phyloP scores from a whole-genome alignment of 2,113 vertebrate species.

The Myxocyprinus asiaticus region DNA sequence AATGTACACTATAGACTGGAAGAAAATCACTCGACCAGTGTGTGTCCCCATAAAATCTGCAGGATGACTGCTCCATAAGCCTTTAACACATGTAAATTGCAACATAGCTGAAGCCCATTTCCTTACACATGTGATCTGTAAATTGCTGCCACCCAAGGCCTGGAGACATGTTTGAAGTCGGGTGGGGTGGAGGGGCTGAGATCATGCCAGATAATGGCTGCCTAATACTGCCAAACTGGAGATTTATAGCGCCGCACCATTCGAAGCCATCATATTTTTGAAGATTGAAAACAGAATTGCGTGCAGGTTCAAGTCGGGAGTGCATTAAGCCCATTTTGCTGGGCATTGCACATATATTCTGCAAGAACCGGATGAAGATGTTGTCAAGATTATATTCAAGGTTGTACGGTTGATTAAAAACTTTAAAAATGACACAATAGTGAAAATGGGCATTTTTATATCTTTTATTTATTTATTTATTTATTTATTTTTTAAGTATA shows the following conservation, averaged over 20 bases:
- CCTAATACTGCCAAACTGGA: constrained; percentile 47
- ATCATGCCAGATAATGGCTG: constrained; percentile 55
- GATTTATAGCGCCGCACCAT: constrained; percentile 52
- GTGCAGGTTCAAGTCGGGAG: constrained; percentile 42
- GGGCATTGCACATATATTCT: constrained; percentile 13
- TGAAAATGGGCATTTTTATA: not conserved
- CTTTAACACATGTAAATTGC: constrained; percentile 76
- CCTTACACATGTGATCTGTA: constrained; percentile 78
- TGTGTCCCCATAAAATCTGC: constrained; percentile 74
- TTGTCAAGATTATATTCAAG: constrained; percentile 32
- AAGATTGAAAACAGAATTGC: constrained; percentile 55
- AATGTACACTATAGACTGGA: constrained; percentile 21
- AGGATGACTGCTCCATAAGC: constrained; percentile 69
- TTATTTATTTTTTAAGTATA: no score
- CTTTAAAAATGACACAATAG: not conserved
- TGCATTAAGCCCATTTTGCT: constrained; percentile 27
- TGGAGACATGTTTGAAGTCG: constrained; percentile 58
- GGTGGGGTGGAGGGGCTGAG: constrained; percentile 60
- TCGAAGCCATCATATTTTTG: constrained; percentile 47
- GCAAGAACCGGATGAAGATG: constrained; percentile 15
- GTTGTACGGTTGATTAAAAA: constrained; percentile 26
- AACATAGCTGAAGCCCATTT: constrained; percentile 68
- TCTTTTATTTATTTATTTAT: no score
- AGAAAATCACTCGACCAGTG: constrained; percentile 24
- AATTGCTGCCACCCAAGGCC: constrained; percentile 79